A percentile compares a stretch with the other conserved stretches of the same genome.
phyloP scores from a whole-genome alignment of 92 coral and sea anemone genomes.

The Desmophyllum pertusum region DNA sequence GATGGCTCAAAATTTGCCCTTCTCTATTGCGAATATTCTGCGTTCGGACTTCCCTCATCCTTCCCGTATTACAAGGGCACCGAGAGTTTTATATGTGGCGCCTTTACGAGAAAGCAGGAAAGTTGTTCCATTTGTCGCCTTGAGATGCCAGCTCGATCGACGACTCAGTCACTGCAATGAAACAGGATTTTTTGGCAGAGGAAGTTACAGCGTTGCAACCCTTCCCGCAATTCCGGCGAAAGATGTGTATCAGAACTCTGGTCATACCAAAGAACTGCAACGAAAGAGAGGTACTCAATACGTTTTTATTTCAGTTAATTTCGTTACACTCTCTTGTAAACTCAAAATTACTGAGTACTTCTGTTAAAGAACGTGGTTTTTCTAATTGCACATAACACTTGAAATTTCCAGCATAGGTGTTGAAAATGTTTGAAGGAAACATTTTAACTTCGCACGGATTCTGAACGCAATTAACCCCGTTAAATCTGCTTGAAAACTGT shows the following conservation, averaged over 20 bases:
- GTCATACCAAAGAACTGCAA: background rate
- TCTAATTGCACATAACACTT: conserved; percentile 5
- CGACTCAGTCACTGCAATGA: background rate
- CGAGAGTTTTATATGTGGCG: background rate
- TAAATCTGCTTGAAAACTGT: background rate
- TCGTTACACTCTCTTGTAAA: background rate
- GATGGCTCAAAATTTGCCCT: conserved; percentile 51
- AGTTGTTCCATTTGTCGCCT: conserved; percentile 31
- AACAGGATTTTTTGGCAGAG: conserved; percentile 4
- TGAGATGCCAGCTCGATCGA: conserved; percentile 30
- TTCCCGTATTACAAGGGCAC: conserved; percentile 32
- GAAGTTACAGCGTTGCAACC: conserved; percentile 7
- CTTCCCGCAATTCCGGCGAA: background rate
- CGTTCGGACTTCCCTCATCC: conserved; percentile 73
- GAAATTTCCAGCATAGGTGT: conserved; percentile 7
- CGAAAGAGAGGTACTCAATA: conserved; percentile 10
- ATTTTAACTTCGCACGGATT: conserved; percentile 6
- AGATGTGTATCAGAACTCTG: conserved; percentile 5
- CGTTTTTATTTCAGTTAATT: conserved; percentile 3
- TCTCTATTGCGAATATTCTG: conserved; percentile 69
- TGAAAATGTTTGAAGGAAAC: conserved; percentile 7
- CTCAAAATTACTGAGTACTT: conserved; percentile 1
- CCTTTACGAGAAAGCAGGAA: background rate
- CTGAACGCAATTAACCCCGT: conserved; percentile 1
- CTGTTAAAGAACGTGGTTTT: conserved; percentile 29